Percentiles rank a stretch among this genome's conserved stretches.
phyloP scores from a whole-genome alignment of 2,797 vertebrate species.

The Neosilurus mollespiculum region DNA sequence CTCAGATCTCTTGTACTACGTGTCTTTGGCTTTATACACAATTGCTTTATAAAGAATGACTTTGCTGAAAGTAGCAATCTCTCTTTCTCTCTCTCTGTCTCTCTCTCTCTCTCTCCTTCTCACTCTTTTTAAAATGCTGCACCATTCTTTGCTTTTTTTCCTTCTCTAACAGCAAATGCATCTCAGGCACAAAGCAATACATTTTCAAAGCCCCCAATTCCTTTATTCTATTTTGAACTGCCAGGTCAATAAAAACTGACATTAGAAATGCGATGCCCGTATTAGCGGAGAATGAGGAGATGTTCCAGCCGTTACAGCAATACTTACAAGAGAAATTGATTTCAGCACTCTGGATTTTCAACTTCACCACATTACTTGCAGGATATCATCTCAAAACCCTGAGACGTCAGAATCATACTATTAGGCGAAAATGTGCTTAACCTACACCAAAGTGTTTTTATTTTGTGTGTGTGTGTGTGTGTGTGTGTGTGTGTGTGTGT shows the following conservation, averaged over 20 bases:
- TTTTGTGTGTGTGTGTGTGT: neutral
- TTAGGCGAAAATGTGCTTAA: constrained; percentile 22
- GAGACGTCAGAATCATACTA: neutral
- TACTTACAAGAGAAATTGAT: constrained; percentile 31
- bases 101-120: neutral
- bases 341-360: constrained; percentile 6
- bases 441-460: constrained; percentile 1
- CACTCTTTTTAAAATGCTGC: constrained; percentile 45
- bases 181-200: constrained; percentile 42
- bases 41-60: neutral
- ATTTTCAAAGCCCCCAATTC: constrained; percentile 42
- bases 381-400: constrained; percentile 15
- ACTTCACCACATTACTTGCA: neutral
- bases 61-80: neutral
- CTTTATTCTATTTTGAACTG: constrained; percentile 50
- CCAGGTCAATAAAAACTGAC: constrained; percentile 39
- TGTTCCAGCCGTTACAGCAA: constrained; percentile 18
- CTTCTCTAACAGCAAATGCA: constrained; percentile 33
- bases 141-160: constrained; percentile 33
- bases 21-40: neutral
- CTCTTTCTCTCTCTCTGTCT: neutral
- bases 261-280: constrained; percentile 33
- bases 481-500: no score
- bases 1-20: neutral
- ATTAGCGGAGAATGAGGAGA: constrained; percentile 35